Evolutionary conservation across 1,140 invertebrate species (phyloP).

Genomic region (Pseudobourletiella spinata): DNA sequence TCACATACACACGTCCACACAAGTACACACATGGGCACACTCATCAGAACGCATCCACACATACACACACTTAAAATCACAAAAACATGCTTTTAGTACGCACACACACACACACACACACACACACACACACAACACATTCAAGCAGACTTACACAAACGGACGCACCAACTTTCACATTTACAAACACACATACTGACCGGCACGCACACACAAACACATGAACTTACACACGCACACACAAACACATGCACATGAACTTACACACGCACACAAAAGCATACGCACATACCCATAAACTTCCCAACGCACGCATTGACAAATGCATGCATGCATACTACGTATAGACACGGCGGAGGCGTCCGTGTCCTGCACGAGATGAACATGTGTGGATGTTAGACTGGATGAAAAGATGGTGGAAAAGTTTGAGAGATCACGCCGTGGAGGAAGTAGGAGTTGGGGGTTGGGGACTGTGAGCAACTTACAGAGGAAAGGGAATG

Average conservation of each 20-base stretch:
- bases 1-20: too few species aligned
- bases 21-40: too few species aligned
- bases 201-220: too few species aligned
- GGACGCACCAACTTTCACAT: not conserved
- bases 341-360: not conserved
- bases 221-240: too few species aligned
- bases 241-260: not conserved
- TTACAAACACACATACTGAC: not conserved
- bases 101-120: too few species aligned
- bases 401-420: not conserved
- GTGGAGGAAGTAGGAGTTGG: too few species aligned
- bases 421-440: not conserved
- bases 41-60: too few species aligned
- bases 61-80: too few species aligned
- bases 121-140: too few species aligned
- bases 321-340: not conserved
- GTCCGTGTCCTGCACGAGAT: not conserved
- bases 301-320: not conserved
- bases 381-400: not conserved
- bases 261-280: not conserved
- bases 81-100: too few species aligned
- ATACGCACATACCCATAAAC: not conserved
- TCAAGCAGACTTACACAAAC: not conserved
- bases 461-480: too few species aligned
- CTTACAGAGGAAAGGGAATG: too few species aligned